A percentile compares a stretch with the other conserved stretches of the same genome.
Conservation (phyloP, 2,888 invertebrate species). For the Dryobota labecula region DNA sequence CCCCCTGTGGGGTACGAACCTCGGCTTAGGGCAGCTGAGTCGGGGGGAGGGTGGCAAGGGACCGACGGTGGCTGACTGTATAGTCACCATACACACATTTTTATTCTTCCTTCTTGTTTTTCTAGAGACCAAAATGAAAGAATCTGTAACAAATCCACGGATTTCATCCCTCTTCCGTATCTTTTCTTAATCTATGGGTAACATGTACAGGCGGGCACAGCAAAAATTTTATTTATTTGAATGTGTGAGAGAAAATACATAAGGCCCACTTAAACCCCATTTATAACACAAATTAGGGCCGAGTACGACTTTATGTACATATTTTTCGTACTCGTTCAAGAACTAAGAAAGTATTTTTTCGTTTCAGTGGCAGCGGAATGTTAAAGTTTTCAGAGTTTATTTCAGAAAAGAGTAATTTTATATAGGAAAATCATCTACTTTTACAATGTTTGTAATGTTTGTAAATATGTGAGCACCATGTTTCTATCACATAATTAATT, state of each 20-base stretch:
- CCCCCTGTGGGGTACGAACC: too few species aligned
- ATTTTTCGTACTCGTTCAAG: constrained; percentile 38
- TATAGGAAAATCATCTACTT: too few species aligned
- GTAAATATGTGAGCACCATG: too few species aligned
- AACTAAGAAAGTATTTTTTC: constrained; percentile 41
- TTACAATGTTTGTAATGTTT: too few species aligned
- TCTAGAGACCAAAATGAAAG: background rate
- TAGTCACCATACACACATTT: constrained; percentile 5
- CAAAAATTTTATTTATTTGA: constrained; percentile 50
- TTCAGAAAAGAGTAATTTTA: constrained; percentile 2
- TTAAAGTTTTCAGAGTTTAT: constrained; percentile 10
- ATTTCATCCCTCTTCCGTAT: constrained; percentile 35
- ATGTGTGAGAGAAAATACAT: constrained; percentile 42
- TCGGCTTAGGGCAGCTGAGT: too few species aligned
- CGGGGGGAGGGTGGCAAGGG: too few species aligned
- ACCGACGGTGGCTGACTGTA: too few species aligned
- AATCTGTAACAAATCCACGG: constrained; percentile 28
- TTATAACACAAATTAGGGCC: constrained; percentile 42
- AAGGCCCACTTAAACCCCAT: constrained; percentile 46
- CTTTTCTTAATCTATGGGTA: constrained; percentile 41
- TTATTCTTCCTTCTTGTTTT: background rate
- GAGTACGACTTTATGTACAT: constrained; percentile 41
- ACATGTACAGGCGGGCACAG: constrained; percentile 19
- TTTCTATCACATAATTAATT: too few species aligned
- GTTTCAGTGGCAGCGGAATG: constrained; percentile 10